Percentiles rank a stretch among this genome's conserved stretches.
These are phyloP conservation scores for Philhelius pedissequus DNA, from an alignment of 2,888 invertebrate genomes.

Conservation along the genomic window DNA sequence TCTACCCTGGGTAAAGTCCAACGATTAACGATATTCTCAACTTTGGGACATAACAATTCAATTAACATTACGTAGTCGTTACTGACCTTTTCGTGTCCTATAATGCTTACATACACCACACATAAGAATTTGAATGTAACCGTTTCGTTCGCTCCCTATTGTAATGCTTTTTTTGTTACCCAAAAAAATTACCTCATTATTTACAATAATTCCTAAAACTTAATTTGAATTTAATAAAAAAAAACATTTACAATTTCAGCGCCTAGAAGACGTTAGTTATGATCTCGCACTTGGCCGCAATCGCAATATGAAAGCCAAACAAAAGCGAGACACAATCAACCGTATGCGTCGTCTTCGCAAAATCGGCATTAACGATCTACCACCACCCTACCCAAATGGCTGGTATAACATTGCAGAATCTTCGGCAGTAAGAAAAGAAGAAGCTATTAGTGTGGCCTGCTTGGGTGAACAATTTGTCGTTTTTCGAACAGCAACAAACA, in stretches of 20 bases:
- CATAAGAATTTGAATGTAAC: too few relatives aligned
- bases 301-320: constrained; percentile 38
- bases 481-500: constrained; percentile 83
- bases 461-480: constrained; percentile 87
- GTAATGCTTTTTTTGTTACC: too few relatives aligned
- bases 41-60: too few relatives aligned
- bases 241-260: constrained; percentile 50
- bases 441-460: constrained; percentile 83
- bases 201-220: too few relatives aligned
- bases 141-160: too few relatives aligned
- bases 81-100: too few relatives aligned
- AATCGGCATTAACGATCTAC: constrained; percentile 82
- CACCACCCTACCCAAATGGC: constrained; percentile 93
- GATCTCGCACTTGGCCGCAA: constrained; percentile 48
- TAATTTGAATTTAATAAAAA: too few relatives aligned
- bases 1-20: too few relatives aligned
- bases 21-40: too few relatives aligned
- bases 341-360: constrained; percentile 81
- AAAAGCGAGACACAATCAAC: constrained; percentile 75
- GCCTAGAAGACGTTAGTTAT: constrained; percentile 72
- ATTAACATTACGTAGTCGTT: too few relatives aligned
- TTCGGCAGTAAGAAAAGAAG: constrained; percentile 80
- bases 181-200: too few relatives aligned
- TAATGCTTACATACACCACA: too few relatives aligned
- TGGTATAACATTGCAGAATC: constrained; percentile 91